Percentiles rank a stretch among this genome's conserved stretches.
phyloP scores from a whole-genome alignment of 2,888 invertebrate genomes.

The Zaprionus lineosus region DNA sequence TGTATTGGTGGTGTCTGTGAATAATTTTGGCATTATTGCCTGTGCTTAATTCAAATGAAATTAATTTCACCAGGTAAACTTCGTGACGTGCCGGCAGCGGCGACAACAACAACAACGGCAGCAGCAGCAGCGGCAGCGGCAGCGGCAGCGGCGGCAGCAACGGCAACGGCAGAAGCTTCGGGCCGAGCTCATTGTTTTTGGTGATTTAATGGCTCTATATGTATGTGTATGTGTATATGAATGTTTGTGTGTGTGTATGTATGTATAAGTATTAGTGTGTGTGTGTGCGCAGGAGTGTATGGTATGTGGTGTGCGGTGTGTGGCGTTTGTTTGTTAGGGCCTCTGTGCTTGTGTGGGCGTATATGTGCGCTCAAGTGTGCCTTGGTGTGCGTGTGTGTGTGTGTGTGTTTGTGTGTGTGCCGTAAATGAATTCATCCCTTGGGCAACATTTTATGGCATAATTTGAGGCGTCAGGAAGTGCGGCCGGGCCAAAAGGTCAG shows the following conservation, averaged over 20 bases:
- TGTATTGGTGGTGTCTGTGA: conserved; percentile 73
- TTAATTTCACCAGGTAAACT: conserved; percentile 75
- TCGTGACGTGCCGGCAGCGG: conserved; percentile 53
- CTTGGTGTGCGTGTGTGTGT: too few species aligned
- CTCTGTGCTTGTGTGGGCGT: conserved; percentile 8
- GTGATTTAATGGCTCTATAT: conserved; percentile 67
- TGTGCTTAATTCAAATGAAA: conserved; percentile 77
- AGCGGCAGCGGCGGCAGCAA: conserved; percentile 7
- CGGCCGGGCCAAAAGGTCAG: conserved; percentile 65
- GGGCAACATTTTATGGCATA: conserved; percentile 77
- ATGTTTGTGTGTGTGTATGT: conserved; percentile 15
- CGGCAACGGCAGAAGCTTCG: conserved; percentile 12
- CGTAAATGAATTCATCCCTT: conserved; percentile 75
- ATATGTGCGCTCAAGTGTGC: too few species aligned
- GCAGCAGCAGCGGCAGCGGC: conserved; percentile 18
- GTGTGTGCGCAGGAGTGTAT: conserved; percentile 18
- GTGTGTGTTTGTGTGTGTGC: conserved; percentile 42
- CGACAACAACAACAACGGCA: conserved; percentile 10
- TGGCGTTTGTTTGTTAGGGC: conserved; percentile 10
- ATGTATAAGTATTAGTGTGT: conserved; percentile 19
- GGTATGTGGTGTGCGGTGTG: conserved; percentile 6
- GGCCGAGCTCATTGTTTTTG: conserved; percentile 72
- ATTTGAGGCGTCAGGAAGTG: conserved; percentile 76
- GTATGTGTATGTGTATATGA: conserved; percentile 6
- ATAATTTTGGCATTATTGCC: conserved; percentile 75